Base-by-base conservation (phyloP, 2,113 vertebrate genomes). In the Okapia johnstoni region DNA sequence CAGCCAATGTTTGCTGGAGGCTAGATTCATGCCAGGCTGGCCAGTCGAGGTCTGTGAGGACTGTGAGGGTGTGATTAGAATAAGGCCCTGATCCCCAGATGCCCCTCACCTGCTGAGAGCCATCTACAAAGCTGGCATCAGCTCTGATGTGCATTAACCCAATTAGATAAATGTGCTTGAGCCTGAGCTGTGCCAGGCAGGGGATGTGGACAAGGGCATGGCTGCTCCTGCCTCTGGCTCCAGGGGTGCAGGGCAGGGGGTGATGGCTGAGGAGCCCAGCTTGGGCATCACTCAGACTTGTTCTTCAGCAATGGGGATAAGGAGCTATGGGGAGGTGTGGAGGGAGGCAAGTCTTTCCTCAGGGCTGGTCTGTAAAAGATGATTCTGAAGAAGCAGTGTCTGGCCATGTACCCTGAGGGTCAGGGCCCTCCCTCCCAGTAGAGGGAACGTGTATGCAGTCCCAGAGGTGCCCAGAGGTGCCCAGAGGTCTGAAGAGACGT, bases 21-120 rank as follows among this genome's bases (percentile, higher is more conserved):
- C 28, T 4, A 4, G 58, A 43, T 12, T 8, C 25, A 17, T 1
- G 0, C 46, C 0, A 6, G n/a, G 3, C 12, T 58, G 2, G 50
- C 15, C 30, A 4, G 11, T 6, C 1, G 1, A 30, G 54, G 40
- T n/a, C 80, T 43, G 3, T 5, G 21, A 93, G 52, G 52, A 73
- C 40, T 58, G 30, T 7, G 0, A 73, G 7, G 14, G 10, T 7
- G 5, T 54, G 52, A 25, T 4, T 1, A 17, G 36, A 48, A 21
- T 85, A 3, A 52, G 6, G n/a, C 30, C 33, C 8, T 30, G 40
- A 33, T 36, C 26, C 28, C 36, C 5, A 40, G 4, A 1, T 3
- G 2, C 33, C 15, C 13, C 15, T 61, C 7, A 17, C n/a, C 33
- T 26, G 43, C 36, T 26, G n/a, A 81, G 80, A 60, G 73, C 10